phyloP scores from a whole-genome alignment of 2,797 vertebrate species.

The Argya squamiceps region DNA sequence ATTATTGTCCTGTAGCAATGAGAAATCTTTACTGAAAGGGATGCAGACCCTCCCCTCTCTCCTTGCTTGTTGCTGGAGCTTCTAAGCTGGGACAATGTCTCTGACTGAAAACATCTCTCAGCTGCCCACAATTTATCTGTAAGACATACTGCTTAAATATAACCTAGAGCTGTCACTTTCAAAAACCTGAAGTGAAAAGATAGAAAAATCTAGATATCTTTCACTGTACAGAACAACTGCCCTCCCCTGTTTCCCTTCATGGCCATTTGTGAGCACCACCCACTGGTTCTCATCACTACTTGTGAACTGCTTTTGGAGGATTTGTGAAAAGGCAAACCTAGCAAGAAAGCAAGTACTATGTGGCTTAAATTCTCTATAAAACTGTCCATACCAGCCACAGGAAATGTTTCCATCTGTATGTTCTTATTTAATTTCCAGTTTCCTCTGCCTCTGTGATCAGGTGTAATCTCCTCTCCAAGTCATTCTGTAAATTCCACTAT shows the following conservation, averaged over 20 bases:
- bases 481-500: background rate
- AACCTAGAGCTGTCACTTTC: background rate
- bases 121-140: background rate
- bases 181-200: background rate
- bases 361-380: background rate
- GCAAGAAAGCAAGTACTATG: background rate
- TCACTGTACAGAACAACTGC: background rate
- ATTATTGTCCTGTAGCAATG: background rate
- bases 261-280: background rate
- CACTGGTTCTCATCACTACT: background rate
- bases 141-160: background rate
- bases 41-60: background rate
- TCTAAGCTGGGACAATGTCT: background rate
- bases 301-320: background rate
- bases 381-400: background rate
- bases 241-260: background rate
- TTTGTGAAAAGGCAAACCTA: background rate
- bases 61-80: background rate
- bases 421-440: background rate
- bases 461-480: background rate
- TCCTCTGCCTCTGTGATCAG: background rate
- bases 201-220: background rate
- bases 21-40: background rate
- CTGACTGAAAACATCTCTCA: background rate
- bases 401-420: background rate